A percentile compares a stretch with the other conserved stretches of the same genome.
Evolutionary conservation across 2,888 invertebrate genomes (phyloP).

Genomic region (Camponotus fellah): DNA sequence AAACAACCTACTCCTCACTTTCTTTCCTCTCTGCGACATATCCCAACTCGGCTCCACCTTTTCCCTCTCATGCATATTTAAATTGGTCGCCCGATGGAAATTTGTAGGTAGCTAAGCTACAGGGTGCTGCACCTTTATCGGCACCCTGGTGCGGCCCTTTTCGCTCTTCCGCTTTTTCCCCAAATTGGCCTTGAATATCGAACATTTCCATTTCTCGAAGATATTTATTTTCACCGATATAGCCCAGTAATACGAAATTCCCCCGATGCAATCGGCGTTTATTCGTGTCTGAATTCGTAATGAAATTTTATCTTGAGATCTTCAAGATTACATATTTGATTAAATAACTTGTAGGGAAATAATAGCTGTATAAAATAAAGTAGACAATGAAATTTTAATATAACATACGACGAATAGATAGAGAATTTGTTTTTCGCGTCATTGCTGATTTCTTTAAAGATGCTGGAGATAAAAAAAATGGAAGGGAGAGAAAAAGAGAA

Average conservation of each 20-base stretch:
- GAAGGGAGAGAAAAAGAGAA: not conserved
- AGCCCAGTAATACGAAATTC: not conserved
- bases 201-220: slow-evolving; percentile 14
- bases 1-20: slow-evolving; percentile 70
- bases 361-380: not conserved
- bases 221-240: slow-evolving; percentile 9
- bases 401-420: not conserved
- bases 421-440: not conserved
- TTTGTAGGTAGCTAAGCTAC: slow-evolving; percentile 66
- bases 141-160: not conserved
- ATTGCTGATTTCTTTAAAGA: not conserved
- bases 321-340: not conserved
- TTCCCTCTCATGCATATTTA: slow-evolving; percentile 78
- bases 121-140: slow-evolving; percentile 1
- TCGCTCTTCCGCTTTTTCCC: slow-evolving; percentile 4
- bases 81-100: slow-evolving; percentile 76
- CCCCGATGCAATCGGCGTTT: not conserved
- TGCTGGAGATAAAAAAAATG: not conserved
- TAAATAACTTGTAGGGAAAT: not conserved
- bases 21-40: slow-evolving; percentile 32
- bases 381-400: not conserved
- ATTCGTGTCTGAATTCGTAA: not conserved
- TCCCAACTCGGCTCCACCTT: slow-evolving; percentile 17
- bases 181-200: slow-evolving; percentile 43
- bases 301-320: not conserved